These are phyloP conservation scores for Lanius ludovicianus DNA, from an alignment of 2,113 vertebrate genomes.

Conservation along the genomic window DNA sequence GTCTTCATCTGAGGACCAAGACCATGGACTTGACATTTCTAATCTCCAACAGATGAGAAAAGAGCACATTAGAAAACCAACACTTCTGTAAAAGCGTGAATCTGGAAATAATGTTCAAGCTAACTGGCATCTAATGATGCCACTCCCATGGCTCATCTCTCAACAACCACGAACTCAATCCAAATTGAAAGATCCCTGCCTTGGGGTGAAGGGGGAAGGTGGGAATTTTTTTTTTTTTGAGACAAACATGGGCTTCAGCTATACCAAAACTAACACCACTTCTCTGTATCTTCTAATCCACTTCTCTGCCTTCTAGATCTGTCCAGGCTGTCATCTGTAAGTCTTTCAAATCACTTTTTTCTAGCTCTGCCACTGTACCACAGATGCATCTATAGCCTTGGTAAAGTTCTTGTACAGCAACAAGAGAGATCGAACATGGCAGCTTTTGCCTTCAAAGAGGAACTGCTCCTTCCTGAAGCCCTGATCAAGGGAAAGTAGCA, in stretches of 20 bases:
- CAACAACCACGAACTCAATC: not conserved
- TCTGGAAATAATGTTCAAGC: not conserved
- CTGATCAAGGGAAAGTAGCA: not conserved
- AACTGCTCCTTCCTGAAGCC: not conserved
- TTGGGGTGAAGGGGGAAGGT: not conserved
- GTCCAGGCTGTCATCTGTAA: not conserved
- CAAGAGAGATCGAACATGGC: not conserved
- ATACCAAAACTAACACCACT: not conserved
- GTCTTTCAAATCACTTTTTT: not conserved
- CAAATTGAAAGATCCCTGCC: not conserved
- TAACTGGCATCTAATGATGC: not conserved
- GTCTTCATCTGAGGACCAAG: not conserved
- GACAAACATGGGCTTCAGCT: not conserved
- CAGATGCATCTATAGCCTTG: not conserved
- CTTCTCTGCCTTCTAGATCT: not conserved
- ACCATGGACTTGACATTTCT: not conserved
- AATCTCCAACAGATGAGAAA: not conserved
- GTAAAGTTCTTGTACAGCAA: not conserved
- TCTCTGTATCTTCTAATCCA: not conserved
- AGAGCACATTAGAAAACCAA: not conserved
- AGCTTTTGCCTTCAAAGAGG: not conserved
- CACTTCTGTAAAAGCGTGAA: not conserved
- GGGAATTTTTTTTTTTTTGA: not conserved
- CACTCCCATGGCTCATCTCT: not conserved
- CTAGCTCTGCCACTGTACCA: not conserved